Conservation (phyloP, 2,888 invertebrate species). For the Bedellia somnulentella region DNA sequence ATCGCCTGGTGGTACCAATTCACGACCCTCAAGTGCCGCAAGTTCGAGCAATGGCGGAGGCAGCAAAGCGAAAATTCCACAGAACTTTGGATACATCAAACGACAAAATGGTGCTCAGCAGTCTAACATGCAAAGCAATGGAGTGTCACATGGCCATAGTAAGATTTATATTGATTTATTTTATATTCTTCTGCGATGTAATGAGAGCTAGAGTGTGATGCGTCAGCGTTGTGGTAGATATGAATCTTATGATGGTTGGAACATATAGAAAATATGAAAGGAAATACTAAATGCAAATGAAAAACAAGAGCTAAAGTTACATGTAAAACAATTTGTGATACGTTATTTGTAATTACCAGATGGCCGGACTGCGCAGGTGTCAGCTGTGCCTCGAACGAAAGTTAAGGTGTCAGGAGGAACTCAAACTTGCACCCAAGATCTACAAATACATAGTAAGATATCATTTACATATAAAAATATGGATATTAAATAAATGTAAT, state of each 20-base stretch:
- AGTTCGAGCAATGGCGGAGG: conserved; percentile 57
- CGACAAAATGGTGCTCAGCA: conserved; percentile 67
- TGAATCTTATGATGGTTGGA: no score
- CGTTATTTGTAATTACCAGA: conserved; percentile 26
- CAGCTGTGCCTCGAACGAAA: conserved; percentile 83
- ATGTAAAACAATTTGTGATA: background rate
- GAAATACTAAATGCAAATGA: no score
- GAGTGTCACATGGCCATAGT: conserved; percentile 27
- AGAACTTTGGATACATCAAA: conserved; percentile 84
- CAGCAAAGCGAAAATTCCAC: conserved; percentile 74
- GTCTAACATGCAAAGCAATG: conserved; percentile 35
- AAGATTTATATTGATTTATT: no score
- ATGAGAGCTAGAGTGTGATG: no score
- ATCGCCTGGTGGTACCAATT: conserved; percentile 54
- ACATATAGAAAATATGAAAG: no score
- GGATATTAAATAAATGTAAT: no score
- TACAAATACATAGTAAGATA: conserved; percentile 71
- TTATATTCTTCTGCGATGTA: no score
- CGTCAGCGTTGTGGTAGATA: no score
- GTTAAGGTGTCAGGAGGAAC: conserved; percentile 90
- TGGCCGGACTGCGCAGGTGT: conserved; percentile 77
- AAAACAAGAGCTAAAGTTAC: no score
- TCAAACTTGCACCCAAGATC: conserved; percentile 81
- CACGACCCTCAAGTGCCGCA: conserved; percentile 54
- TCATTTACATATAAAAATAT: no score